Conservation (phyloP, 2,888 invertebrate species). For the Baronia brevicornis region DNA sequence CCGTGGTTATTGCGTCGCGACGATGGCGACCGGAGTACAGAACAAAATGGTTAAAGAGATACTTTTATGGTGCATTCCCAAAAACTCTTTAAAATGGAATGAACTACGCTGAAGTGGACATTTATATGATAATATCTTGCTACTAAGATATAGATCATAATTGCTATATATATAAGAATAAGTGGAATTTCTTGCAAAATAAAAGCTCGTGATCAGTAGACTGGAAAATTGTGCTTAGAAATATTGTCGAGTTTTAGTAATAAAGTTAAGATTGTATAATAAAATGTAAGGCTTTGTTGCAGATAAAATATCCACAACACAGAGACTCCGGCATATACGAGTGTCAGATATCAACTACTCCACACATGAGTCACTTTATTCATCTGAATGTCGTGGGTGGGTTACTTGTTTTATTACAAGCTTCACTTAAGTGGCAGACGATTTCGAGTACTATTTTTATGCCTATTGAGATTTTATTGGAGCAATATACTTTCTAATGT, state of each 20-base stretch:
- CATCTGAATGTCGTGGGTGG: constrained; percentile 93
- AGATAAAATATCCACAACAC: constrained; percentile 94
- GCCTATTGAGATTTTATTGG: too few species aligned
- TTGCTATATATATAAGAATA: constrained; percentile 2
- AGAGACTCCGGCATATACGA: constrained; percentile 94
- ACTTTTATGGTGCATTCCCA: constrained; percentile 6
- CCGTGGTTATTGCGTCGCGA: constrained; percentile 9
- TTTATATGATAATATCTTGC: background rate
- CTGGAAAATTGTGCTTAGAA: constrained; percentile 16
- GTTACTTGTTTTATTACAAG: constrained; percentile 47
- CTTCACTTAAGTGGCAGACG: constrained; percentile 13
- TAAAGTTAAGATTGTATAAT: constrained; percentile 14
- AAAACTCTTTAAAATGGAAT: constrained; percentile 2
- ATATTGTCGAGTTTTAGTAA: constrained; percentile 3
- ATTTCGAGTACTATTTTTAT: too few species aligned
- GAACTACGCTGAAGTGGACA: background rate
- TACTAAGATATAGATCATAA: constrained; percentile 8
- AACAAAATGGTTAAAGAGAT: constrained; percentile 10
- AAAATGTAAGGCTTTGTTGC: constrained; percentile 42
- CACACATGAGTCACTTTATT: constrained; percentile 94
- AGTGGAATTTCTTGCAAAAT: background rate
- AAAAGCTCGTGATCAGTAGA: constrained; percentile 18
- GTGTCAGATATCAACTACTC: constrained; percentile 95
- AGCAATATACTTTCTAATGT: too few species aligned
- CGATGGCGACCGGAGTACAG: constrained; percentile 3